phyloP scores from a whole-genome alignment of 1,140 invertebrate species.

The Nephotettix cincticeps region DNA sequence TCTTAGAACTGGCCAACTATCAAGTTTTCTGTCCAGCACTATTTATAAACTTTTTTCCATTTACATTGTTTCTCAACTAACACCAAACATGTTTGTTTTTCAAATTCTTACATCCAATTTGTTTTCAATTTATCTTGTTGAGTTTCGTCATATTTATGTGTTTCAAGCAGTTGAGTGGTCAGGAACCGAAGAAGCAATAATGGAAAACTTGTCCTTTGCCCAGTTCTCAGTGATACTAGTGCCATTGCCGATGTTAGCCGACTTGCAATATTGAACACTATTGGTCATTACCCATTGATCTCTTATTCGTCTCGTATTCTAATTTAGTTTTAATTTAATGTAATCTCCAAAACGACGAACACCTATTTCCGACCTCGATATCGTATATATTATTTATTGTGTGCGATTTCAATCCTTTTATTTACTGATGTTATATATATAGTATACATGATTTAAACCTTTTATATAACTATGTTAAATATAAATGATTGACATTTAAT shows the following conservation, averaged over 20 bases:
- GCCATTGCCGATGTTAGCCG: not conserved
- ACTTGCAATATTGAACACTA: not conserved
- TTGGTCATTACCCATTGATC: slow-evolving; percentile 16
- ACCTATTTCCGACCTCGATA: not conserved
- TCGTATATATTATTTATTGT: not conserved
- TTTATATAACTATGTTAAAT: slow-evolving; percentile 14
- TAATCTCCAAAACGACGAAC: slow-evolving; percentile 4
- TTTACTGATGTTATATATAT: not conserved
- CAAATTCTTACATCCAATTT: too few species aligned
- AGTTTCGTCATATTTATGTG: too few species aligned
- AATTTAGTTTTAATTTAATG: slow-evolving; percentile 4
- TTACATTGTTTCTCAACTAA: too few species aligned
- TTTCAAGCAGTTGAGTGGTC: too few species aligned
- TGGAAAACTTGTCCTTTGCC: not conserved
- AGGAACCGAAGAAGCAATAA: too few species aligned
- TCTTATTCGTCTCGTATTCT: not conserved
- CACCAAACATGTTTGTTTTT: too few species aligned
- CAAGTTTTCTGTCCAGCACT: slow-evolving; percentile 3
- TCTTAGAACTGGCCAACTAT: slow-evolving; percentile 9
- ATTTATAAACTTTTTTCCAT: too few species aligned
- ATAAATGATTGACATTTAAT: not conserved
- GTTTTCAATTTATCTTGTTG: too few species aligned
- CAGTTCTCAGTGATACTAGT: slow-evolving; percentile 4
- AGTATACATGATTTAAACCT: slow-evolving; percentile 4
- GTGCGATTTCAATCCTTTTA: not conserved